Evolutionary conservation across 2,797 vertebrate species (phyloP).

Genomic region (Delichon dasypus): DNA sequence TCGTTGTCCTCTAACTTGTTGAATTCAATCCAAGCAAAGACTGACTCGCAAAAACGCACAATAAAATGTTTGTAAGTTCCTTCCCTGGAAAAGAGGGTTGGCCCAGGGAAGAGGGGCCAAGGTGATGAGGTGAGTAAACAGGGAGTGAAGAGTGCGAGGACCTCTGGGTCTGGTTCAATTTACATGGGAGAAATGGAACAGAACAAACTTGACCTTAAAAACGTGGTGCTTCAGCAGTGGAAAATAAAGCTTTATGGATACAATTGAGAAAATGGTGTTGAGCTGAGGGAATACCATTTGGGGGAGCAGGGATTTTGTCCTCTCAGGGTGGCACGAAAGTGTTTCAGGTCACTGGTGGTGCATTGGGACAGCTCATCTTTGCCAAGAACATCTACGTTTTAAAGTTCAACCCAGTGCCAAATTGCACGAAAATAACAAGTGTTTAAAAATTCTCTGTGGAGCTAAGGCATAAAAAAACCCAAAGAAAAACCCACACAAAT

Average conservation of each 20-base stretch:
- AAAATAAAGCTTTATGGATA: not conserved
- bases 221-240: not conserved
- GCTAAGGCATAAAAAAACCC: not conserved
- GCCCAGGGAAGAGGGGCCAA: not conserved
- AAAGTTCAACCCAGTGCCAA: not conserved
- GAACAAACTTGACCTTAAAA: not conserved
- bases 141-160: not conserved
- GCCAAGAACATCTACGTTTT: not conserved
- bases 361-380: not conserved
- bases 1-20: not conserved
- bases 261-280: not conserved
- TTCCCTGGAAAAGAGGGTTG: not conserved
- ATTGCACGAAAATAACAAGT: not conserved
- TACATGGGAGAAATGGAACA: not conserved
- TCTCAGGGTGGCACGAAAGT: not conserved
- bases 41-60: not conserved
- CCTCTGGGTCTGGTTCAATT: not conserved
- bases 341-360: not conserved
- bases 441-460: not conserved
- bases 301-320: not conserved
- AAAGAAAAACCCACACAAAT: fast-evolving
- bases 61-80: not conserved
- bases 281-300: not conserved
- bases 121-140: not conserved
- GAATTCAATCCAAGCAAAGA: not conserved